Evolutionary conservation across 2,888 invertebrate species (phyloP), one percentile per base, ranked within the genome.

Genomic region (Atethmia centrago): DNA sequence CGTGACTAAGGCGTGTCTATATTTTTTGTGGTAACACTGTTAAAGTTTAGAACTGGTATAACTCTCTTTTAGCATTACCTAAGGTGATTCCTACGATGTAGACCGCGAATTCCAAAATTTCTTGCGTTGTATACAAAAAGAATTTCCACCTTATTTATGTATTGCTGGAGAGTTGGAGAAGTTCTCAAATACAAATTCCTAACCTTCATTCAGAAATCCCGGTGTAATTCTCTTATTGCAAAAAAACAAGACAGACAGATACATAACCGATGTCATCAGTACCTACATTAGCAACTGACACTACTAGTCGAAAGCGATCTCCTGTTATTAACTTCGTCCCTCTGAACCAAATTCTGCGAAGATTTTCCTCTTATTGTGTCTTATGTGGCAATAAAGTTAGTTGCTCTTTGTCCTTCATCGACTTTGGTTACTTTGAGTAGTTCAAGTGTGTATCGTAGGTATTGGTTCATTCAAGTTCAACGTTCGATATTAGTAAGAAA

Each of bases 271-370:
- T 51, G n/a, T n/a, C n/a, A n/a, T 12, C 19, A 42, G 16, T 25
- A 53, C 14, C 53, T 40, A 31, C 12, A 4, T 42, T 62, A n/a
- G 12, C 58, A 25, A 28, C 36, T 25, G 53, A 53, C 31, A 49
- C 31, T n/a, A 28, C 7, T 19, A 55, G 19, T 36, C 25, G 31
- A 40, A 40, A 61, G 10, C 42, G 51, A 76, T 73, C 31, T 31
- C 19, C 45, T 3, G 51, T 79, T 79, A 80, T 73, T 56, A 73
- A 80, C 68, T 80, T 73, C 66, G 64, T 51, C 55, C 40, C 56
- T 25, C 14, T 3, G 3, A 2, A 40, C 10, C n/a, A 7, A 16
- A 31, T 42, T 72, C 7, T 21, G 16, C 0, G 31, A 59, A 51
- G 72, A 72, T 72, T 59, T 72, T 72, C 56, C 71, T 58, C 47